Conservation (phyloP, 2,888 invertebrate species). For the Cheilosia vulpina region DNA sequence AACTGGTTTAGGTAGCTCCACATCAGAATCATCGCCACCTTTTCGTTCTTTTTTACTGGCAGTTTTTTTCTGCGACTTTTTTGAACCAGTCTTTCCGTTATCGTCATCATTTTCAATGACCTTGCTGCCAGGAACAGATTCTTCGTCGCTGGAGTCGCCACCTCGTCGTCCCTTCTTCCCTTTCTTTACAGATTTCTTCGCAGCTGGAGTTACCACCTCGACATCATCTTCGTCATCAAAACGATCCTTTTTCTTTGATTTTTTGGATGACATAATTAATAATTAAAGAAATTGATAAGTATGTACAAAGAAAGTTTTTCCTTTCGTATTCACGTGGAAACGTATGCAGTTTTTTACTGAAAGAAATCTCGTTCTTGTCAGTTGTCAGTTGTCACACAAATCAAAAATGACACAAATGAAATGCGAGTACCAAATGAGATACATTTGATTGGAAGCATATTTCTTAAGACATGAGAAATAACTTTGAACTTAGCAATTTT, state of each 20-base stretch:
- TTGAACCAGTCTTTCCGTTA: slow-evolving; percentile 78
- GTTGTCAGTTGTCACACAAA: slow-evolving; percentile 5
- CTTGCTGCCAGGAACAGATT: slow-evolving; percentile 77
- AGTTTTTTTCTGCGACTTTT: slow-evolving; percentile 71
- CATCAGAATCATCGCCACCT: slow-evolving; percentile 70
- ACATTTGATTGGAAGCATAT: no score
- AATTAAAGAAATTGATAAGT: neutral
- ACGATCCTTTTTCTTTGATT: slow-evolving; percentile 80
- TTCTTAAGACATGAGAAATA: no score
- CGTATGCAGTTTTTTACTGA: slow-evolving; percentile 58
- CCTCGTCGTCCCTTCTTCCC: slow-evolving; percentile 83
- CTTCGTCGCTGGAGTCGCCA: slow-evolving; percentile 85
- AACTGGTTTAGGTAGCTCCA: slow-evolving; percentile 51
- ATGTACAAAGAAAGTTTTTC: neutral
- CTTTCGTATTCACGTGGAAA: slow-evolving; percentile 56
- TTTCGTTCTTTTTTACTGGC: slow-evolving; percentile 79
- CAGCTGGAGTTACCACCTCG: slow-evolving; percentile 68
- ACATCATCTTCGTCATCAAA: slow-evolving; percentile 79
- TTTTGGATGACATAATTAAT: slow-evolving; percentile 77
- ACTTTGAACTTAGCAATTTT: no score
- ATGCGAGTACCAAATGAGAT: neutral
- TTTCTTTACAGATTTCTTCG: slow-evolving; percentile 77
- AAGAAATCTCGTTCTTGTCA: neutral
- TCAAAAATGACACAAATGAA: neutral
- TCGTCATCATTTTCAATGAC: slow-evolving; percentile 80